Evolutionary conservation across 2,888 invertebrate genomes (phyloP), one percentile per base, ranked within the genome.

Genomic region (Lutraria lutraria): DNA sequence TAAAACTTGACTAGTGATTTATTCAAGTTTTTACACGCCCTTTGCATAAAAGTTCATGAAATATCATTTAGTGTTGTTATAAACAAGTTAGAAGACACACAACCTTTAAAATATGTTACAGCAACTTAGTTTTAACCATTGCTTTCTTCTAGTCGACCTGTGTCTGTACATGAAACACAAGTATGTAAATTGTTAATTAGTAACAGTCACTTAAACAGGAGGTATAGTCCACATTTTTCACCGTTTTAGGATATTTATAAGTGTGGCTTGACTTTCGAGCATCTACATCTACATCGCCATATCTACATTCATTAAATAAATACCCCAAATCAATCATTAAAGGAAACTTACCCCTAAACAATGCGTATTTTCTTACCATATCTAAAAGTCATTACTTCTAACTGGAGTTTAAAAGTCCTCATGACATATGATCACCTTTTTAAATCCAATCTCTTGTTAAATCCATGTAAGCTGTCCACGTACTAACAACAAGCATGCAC

Each of bases 321-420:
- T 68, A 43, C 43, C 8, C 8, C 43, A 4, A 43, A 43, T 43
- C 43, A 4, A 43, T 43, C 43, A 43, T 8, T 43, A 43, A 4
- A 43, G 43, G 8, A 43, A 43, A 4, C 43, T 43, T 43, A 4
- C 43, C 63, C 25, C 25, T 12, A 68, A 68, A 25, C 10, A 25
- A 68, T n/a, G 25, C 63, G 25, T 68, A 68, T 68, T 68, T 25
- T 68, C 63, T 68, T 68, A 68, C 63, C 63, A 12, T 68, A 68
- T 68, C 25, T 68, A 25, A 68, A 68, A 25, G 25, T 8, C 21
- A 25, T 68, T 68, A 25, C 25, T 25, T 68, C 60, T n/a, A 68
- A 68, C 10, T 68, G 12, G 63, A n/a, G 25, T 68, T 68, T 68
- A 68, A 68, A 68, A 68, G 25, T n/a, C 43, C 25, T 68, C n/a